Conservation (phyloP, 2,113 vertebrate species). For the Psittacara wagleri region DNA sequence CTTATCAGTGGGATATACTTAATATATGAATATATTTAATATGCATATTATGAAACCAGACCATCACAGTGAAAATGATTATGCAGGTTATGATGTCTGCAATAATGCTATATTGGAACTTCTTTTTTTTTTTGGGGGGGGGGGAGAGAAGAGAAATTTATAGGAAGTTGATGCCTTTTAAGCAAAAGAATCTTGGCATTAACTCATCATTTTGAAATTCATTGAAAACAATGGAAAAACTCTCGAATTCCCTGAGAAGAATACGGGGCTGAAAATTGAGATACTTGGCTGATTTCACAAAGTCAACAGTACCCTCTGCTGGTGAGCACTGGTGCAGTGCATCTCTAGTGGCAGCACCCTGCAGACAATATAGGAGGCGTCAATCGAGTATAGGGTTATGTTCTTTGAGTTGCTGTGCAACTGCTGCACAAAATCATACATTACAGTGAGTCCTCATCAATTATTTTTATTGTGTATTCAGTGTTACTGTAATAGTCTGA, state of each 20-base stretch:
- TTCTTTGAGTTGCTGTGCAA: neutral
- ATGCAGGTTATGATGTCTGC: neutral
- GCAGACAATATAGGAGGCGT: neutral
- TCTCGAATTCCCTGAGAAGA: neutral
- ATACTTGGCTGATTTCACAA: neutral
- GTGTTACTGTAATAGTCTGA: neutral
- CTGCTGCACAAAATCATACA: too few species aligned
- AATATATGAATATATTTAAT: neutral
- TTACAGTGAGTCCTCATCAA: neutral
- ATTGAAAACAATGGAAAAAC: neutral
- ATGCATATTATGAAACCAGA: neutral
- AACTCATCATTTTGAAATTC: neutral
- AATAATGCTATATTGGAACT: rapidly evolving
- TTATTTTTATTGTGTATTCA: neutral
- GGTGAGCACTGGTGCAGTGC: neutral
- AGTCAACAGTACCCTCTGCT: constrained; percentile 53
- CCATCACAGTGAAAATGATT: rapidly evolving
- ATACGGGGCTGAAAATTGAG: neutral
- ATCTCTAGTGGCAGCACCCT: neutral
- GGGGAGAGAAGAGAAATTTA: neutral
- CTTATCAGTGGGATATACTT: neutral
- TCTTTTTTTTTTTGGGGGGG: neutral
- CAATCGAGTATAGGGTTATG: rapidly evolving
- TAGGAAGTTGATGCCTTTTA: neutral
- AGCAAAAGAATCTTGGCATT: neutral